Base-by-base conservation (phyloP, 2,113 vertebrate species). In the Eupsittula cactorum region DNA sequence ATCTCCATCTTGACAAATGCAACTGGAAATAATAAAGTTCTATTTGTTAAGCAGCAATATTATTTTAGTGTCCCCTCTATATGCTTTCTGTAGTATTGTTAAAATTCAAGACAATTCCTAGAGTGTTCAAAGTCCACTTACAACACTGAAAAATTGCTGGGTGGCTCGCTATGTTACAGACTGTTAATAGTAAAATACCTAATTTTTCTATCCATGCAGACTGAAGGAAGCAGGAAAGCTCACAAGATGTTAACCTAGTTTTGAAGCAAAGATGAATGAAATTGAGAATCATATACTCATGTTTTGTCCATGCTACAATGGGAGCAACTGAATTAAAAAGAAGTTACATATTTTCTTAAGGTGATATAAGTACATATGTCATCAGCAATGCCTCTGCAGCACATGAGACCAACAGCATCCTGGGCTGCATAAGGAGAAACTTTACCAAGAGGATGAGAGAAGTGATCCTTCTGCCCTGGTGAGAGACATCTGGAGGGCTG, bases 1-100 rank as follows among this genome's bases (percentile, higher is more conserved):
- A 39, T 49, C 21, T 77, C 28, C 6, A 41, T 9, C 33, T 62
- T 55, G 28, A 39, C 7, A 86, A 16, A 57, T 21, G 6, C 9
- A 87, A 77, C 7, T 28, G 49, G 49, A 92, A 79, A 39, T 57
- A 46, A 44, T 53, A 11, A 49, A 47, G 1, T 62, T 81, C 46
- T 57, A 16, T 64, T 78, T 78, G 4, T 52, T 75, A 53, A 88
- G 18, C 4, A 39, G 3, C 7, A 63, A 12, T 67, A 63, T 63
- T 46, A 35, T 59, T 5, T 5, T n/a, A 46, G 23, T 29, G 5
- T 2, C 10, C 5, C 12, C 8, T 4, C 8, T 3, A 33, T 29
- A 3, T n/a, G 55, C 8, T 53, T 74, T 68, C 25, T 53, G 16
- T 14, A 35, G 12, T 16, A 16, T 20, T 67, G 3, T 23, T 67